Conservation (phyloP, 1,140 invertebrate species). For the Drosophila navojoa region DNA sequence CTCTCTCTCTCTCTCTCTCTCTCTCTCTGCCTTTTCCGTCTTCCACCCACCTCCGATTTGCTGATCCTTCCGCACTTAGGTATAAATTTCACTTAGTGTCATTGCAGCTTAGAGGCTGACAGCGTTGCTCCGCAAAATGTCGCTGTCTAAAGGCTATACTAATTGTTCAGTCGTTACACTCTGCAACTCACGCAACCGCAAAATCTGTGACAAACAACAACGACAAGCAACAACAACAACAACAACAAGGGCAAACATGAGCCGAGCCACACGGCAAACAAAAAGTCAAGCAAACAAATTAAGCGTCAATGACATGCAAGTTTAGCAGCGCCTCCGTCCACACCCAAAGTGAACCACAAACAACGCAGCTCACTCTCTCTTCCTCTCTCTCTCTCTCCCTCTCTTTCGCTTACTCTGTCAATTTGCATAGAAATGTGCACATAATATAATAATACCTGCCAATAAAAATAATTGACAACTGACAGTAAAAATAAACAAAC, state of each 20-base stretch:
- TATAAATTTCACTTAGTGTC: neutral
- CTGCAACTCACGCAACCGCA: constrained; percentile 55
- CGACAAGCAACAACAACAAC: constrained; percentile 15
- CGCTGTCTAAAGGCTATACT: constrained; percentile 21
- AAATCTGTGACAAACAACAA: constrained; percentile 60
- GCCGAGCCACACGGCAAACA: constrained; percentile 47
- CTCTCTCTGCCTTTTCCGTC: neutral
- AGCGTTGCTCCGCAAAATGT: constrained; percentile 17
- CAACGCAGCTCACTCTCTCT: constrained; percentile 24
- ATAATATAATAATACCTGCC: constrained; percentile 79
- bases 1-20: neutral
- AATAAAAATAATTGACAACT: constrained; percentile 82
- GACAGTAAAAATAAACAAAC: constrained; percentile 74
- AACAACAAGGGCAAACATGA: constrained; percentile 10
- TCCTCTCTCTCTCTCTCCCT: constrained; percentile 11
- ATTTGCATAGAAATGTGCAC: constrained; percentile 77
- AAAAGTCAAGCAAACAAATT: constrained; percentile 77
- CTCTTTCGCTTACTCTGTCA: constrained; percentile 48
- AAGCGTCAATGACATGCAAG: constrained; percentile 78
- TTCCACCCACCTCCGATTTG: neutral
- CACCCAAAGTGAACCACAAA: constrained; percentile 29
- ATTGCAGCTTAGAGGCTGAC: neutral
- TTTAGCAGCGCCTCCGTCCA: constrained; percentile 51
- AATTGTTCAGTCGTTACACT: constrained; percentile 48
- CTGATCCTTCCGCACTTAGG: neutral